These are phyloP conservation scores for Psephotus haematonotus DNA, from an alignment of 2,113 vertebrate species.

Conservation along the genomic window DNA sequence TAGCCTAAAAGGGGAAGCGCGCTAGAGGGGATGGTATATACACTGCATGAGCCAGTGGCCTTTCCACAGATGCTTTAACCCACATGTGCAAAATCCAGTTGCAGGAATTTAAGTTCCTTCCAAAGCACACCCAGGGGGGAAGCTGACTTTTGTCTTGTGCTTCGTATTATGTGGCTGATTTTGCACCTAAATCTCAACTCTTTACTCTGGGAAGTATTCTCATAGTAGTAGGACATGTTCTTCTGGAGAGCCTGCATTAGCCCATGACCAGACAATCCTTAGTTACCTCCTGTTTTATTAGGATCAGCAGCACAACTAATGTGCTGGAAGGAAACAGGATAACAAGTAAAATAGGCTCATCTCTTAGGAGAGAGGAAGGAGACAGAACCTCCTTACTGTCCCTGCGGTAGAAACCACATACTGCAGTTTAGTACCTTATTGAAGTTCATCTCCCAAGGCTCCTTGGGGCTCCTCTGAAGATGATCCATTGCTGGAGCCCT, in stretches of 20 bases:
- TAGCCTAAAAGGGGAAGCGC: neutral
- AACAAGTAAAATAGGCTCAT: neutral
- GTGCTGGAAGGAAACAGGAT: neutral
- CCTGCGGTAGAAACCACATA: neutral
- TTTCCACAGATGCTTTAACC: neutral
- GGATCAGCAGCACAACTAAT: neutral
- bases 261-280: neutral
- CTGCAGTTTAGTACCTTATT: neutral
- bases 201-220: neutral
- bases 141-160: conserved; percentile 9
- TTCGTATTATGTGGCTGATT: neutral
- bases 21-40: neutral
- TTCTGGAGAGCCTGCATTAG: neutral
- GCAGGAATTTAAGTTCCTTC: conserved; percentile 21
- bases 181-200: neutral
- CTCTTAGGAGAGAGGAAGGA: neutral
- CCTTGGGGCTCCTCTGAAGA: neutral
- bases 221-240: fast-evolving
- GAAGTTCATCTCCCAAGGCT: neutral
- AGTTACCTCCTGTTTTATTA: neutral
- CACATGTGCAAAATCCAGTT: neutral
- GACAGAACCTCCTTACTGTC: no score
- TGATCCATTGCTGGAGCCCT: neutral
- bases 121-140: neutral
- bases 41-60: neutral